A percentile compares a stretch with the other conserved stretches of the same genome.
These are phyloP conservation scores for Ctenosaura bakeri DNA, from an alignment of 2,797 vertebrate genomes.

Conservation along the genomic window DNA sequence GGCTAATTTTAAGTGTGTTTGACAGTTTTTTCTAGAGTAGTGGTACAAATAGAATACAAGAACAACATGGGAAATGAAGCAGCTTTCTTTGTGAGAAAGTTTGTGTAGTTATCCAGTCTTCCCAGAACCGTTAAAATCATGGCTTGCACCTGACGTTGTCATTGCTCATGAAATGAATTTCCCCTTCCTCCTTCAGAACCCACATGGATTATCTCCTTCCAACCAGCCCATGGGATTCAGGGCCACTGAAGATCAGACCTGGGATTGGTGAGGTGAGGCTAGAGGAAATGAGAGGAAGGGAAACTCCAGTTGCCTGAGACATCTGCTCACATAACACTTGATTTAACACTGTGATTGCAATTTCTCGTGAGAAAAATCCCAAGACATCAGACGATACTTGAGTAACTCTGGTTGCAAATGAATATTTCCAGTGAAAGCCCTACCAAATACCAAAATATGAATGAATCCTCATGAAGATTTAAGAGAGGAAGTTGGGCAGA, in stretches of 20 bases:
- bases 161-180: not conserved
- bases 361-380: not conserved
- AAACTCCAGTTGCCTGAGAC: not conserved
- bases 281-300: not conserved
- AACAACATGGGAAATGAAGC: not conserved
- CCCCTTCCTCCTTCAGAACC: not conserved
- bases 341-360: not conserved
- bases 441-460: not conserved
- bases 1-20: not conserved
- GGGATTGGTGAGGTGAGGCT: not conserved
- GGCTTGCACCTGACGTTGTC: no score
- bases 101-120: not conserved
- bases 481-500: not conserved
- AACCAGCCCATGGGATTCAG: not conserved
- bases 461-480: not conserved
- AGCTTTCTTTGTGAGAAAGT: not conserved
- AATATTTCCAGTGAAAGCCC: not conserved
- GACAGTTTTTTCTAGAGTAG: not conserved
- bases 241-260: not conserved
- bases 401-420: not conserved
- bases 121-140: not conserved
- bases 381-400: not conserved
- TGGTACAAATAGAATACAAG: not conserved
- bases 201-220: no score
- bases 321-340: not conserved